Conservation (phyloP, 1,140 invertebrate species). For the Agrilus planipennis region DNA sequence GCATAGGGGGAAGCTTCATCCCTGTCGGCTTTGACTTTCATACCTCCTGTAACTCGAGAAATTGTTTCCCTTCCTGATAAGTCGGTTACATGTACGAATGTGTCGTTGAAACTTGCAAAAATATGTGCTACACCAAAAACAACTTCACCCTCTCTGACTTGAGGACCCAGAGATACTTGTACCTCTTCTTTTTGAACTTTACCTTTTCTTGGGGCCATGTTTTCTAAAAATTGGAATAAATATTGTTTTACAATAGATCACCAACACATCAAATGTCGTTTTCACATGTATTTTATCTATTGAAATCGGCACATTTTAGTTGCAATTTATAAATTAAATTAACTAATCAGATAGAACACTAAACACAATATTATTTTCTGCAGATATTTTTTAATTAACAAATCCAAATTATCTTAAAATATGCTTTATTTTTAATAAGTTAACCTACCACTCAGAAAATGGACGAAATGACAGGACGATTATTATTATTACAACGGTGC, state of each 20-base stretch:
- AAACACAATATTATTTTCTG: no score
- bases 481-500: no score
- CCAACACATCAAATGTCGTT: no score
- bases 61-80: conserved; percentile 98
- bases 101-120: conserved; percentile 99
- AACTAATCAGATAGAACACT: not conserved
- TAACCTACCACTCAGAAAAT: no score
- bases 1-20: conserved; percentile 99
- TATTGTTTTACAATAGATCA: no score
- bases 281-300: no score
- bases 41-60: conserved; percentile 95
- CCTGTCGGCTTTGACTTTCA: conserved; percentile 99
- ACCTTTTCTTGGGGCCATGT: conserved; percentile 95
- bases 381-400: no score
- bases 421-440: no score
- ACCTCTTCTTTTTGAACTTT: conserved; percentile 94
- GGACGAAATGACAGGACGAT: no score
- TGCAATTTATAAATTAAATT: not conserved
- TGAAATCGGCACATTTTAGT: not conserved
- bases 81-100: conserved; percentile 99
- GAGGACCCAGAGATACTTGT: conserved; percentile 91
- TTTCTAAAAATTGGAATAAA: conserved; percentile 1
- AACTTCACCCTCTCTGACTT: conserved; percentile 92
- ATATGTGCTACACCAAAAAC: conserved; percentile 99
- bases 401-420: no score